phyloP scores from a whole-genome alignment of 2,113 vertebrate genomes.

The Coreoperca whiteheadi region DNA sequence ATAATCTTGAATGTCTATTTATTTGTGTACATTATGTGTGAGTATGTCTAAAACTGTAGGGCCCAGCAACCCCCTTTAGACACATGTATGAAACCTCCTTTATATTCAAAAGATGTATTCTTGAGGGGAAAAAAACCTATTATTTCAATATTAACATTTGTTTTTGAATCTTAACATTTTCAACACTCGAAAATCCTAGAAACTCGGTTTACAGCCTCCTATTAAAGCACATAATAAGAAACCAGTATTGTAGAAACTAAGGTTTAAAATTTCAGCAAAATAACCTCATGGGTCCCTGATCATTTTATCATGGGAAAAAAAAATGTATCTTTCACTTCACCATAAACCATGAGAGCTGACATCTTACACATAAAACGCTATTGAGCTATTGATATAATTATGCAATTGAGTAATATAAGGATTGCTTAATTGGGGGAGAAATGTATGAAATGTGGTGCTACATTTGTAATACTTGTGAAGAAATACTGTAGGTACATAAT shows the following conservation, averaged over 20 bases:
- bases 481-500: neutral
- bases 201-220: neutral
- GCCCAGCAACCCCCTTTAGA: neutral
- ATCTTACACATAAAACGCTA: neutral
- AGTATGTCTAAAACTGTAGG: neutral
- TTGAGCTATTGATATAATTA: too few species aligned
- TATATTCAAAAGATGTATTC: neutral
- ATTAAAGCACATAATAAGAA: neutral
- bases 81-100: neutral
- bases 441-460: neutral
- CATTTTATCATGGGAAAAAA: neutral
- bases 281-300: neutral
- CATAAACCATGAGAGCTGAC: neutral
- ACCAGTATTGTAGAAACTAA: neutral
- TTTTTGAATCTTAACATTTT: neutral
- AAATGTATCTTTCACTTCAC: neutral
- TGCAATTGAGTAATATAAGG: neutral
- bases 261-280: neutral
- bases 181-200: accelerated
- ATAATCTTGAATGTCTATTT: neutral
- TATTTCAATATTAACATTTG: neutral
- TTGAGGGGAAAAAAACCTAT: neutral
- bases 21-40: neutral
- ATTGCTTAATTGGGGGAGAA: neutral
- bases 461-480: neutral